Base-by-base conservation (phyloP, 2,888 invertebrate genomes). In the Lasioglossum figueresi region DNA sequence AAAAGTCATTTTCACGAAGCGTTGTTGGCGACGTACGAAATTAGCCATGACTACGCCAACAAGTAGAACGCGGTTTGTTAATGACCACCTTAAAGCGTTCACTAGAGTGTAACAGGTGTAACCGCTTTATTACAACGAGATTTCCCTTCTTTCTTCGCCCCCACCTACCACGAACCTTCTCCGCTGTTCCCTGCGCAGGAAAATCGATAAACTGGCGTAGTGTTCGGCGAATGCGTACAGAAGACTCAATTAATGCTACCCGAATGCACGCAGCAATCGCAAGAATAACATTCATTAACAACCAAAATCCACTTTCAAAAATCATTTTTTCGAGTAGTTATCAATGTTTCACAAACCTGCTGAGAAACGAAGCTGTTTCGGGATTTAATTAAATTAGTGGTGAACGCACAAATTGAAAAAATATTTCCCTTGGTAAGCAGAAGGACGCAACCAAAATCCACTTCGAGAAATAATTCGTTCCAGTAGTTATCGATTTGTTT, bases 171-270 rank as follows among this genome's bases (percentile, higher is more conserved):
- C 14, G 23, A 19, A 27, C 43, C 43, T 43, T 71, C 43, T 71
- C 71, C 37, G 37, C 27, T 27, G 31, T 31, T 48, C 34, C 31
- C 66, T 48, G 73, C 48, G 74, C 73, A 82, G 79, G 83, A 86
- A 80, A 91, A 92, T 92, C 91, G 89, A 92, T 92, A 92, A 89
- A 85, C 80, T 89, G 88, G 90, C 88, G 85, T 83, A 27, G 70
- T 75, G 79, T 82, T 80, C 78, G 68, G 82, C 77, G 81, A 73
- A 84, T 59, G 72, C 16, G 40, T 23, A 74, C 68, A 68, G 68
- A 68, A 68, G 37, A 68, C 37, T 68, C 37, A 68, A 68, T 68
- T 68, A 68, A 68, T 68, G 10, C 68, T 23, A 19, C 23, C 23
- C 16, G 37, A 37, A 34, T 37, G 12, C 12, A 34, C 37, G 66